These are phyloP conservation scores for Bellardia pandia DNA, from an alignment of 2,888 invertebrate genomes.

Conservation along the genomic window DNA sequence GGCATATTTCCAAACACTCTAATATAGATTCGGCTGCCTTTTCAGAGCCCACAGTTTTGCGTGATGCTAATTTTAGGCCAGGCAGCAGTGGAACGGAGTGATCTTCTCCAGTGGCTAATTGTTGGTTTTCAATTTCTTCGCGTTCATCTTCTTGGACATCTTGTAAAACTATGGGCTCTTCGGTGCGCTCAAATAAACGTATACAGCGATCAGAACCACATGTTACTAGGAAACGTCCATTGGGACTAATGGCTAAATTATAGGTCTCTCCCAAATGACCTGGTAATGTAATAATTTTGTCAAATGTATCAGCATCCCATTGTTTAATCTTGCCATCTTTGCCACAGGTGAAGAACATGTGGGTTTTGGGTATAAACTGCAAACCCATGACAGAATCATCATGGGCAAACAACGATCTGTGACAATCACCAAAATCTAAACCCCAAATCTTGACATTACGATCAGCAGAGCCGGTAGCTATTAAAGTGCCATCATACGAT, in stretches of 20 bases:
- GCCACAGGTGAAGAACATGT: slow-evolving; percentile 96
- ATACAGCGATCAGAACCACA: slow-evolving; percentile 95
- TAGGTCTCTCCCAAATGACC: slow-evolving; percentile 93
- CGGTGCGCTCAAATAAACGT: slow-evolving; percentile 92
- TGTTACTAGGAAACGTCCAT: slow-evolving; percentile 90
- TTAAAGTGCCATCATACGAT: slow-evolving; percentile 92
- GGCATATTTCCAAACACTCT: slow-evolving; percentile 93
- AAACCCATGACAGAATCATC: slow-evolving; percentile 96
- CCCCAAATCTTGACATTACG: slow-evolving; percentile 99
- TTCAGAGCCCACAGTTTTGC: slow-evolving; percentile 86
- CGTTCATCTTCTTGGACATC: slow-evolving; percentile 95
- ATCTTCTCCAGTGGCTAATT: slow-evolving; percentile 89
- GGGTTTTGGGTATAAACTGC: slow-evolving; percentile 95
- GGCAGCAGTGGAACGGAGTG: slow-evolving; percentile 89
- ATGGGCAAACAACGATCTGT: slow-evolving; percentile 97
- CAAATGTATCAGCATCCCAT: slow-evolving; percentile 97
- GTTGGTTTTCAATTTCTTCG: slow-evolving; percentile 88
- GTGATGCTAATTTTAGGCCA: slow-evolving; percentile 92
- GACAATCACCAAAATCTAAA: slow-evolving; percentile 99
- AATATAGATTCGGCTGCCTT: slow-evolving; percentile 93
- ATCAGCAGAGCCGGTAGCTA: slow-evolving; percentile 97
- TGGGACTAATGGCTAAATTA: slow-evolving; percentile 90
- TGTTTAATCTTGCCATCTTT: slow-evolving; percentile 97
- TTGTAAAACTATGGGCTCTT: slow-evolving; percentile 95
- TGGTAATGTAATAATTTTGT: slow-evolving; percentile 94